Evolutionary conservation across 2,797 vertebrate genomes (phyloP), one percentile per base, ranked within the genome.

Genomic region (Rhodeus uyekii): DNA sequence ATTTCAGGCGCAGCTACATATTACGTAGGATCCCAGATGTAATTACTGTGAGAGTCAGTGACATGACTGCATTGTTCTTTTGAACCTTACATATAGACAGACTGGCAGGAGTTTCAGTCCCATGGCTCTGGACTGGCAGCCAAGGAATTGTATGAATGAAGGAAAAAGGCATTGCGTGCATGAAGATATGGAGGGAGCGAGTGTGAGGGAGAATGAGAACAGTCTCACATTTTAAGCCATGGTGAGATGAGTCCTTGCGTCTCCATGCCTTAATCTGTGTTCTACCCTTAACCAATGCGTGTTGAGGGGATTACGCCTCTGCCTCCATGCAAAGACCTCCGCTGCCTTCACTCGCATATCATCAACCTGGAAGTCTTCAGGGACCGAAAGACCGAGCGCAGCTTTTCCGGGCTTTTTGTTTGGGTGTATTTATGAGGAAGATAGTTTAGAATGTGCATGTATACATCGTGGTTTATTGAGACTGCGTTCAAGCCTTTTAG

Each of bases 211-310:
- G 46, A 68, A 44, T 48, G 65, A 64, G 53, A 78, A 78, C 50
- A 73, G 76, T 65, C 48, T 58, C 48, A 78, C 84, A 32, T 86
- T 84, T 92, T 90, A 90, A 90, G 88, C 86, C 67, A 81, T 39
- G 89, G 90, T 58, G 82, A 89, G 90, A 93, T 92, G 91, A 93
- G 90, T 85, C 72, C 22, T 76, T 84, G 84, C 87, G 76, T 85
- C 82, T 87, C 80, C 76, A 36, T 50, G 50, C 74, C 76, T 88
- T 93, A 93, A 94, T 93, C 93, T 89, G 88, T 63, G 83, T 86
- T 90, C 81, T 79, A 81, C 71, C 87, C 87, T 90, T 88, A 91
- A 89, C 89, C 84, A 83, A 46, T 42, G 27, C n/a, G 44, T 87
- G 83, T 74, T 76, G 81, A 86, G 80, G 87, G 86, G 82, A 76